A percentile compares a stretch with the other conserved stretches of the same genome.
Conservation (phyloP, 2,113 vertebrate genomes). For the Helogale parvula region DNA sequence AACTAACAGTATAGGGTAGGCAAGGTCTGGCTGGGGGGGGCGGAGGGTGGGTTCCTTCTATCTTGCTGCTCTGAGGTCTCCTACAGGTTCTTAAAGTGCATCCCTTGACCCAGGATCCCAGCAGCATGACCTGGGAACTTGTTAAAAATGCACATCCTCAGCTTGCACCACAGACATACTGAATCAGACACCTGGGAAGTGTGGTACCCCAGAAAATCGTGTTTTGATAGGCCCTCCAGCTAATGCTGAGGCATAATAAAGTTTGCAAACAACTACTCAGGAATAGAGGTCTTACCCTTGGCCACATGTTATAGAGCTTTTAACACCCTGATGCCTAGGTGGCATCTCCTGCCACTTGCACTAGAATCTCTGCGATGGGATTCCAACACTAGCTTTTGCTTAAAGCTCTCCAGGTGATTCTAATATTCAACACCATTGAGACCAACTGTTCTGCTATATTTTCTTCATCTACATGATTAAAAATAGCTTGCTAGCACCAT, state of each 20-base stretch:
- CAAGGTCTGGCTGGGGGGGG: not conserved
- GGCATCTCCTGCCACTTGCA: not conserved
- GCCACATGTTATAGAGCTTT: not conserved
- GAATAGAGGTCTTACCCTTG: not conserved
- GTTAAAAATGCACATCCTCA: not conserved
- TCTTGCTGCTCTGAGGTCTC: not conserved
- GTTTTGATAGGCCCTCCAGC: not conserved
- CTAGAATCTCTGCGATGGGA: not conserved
- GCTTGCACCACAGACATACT: not conserved
- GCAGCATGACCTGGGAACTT: not conserved
- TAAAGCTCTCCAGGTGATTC: not conserved
- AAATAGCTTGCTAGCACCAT: not conserved
- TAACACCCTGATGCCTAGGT: not conserved
- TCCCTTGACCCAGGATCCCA: not conserved
- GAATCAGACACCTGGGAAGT: not conserved
- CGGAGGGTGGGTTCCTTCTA: not conserved
- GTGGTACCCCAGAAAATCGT: not conserved
- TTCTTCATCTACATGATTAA: not conserved
- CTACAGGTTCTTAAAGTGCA: not conserved
- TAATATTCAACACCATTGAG: not conserved
- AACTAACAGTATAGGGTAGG: not conserved
- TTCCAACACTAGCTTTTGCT: not conserved
- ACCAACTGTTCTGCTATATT: not conserved
- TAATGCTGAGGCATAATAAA: not conserved
- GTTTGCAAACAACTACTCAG: not conserved